These are phyloP conservation scores for Pampusana beccarii DNA, from an alignment of 2,113 vertebrate genomes.

Conservation along the genomic window DNA sequence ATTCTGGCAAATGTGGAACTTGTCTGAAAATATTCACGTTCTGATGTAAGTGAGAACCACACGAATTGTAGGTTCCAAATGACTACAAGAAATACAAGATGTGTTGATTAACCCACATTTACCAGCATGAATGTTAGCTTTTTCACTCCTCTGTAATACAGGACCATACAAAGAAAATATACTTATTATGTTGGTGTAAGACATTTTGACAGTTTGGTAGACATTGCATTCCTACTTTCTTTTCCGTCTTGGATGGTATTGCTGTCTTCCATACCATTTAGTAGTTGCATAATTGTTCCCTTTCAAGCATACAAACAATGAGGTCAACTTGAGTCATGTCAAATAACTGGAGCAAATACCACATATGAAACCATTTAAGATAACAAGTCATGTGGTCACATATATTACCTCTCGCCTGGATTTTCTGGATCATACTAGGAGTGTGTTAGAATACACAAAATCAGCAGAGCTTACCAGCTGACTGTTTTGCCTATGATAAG, in stretches of 20 bases:
- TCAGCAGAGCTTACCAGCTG: neutral
- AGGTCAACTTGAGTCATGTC: conserved; percentile 62
- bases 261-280: conserved; percentile 37
- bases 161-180: neutral
- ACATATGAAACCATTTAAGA: conserved; percentile 72
- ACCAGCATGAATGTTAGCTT: neutral
- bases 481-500: neutral
- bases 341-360: conserved; percentile 48
- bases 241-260: neutral
- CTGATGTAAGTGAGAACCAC: conserved; percentile 66
- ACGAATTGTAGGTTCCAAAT: conserved; percentile 55
- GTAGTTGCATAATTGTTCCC: conserved; percentile 62
- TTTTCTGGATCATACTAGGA: conserved; percentile 49
- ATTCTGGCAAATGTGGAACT: conserved; percentile 43
- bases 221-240: neutral
- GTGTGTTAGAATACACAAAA: conserved; percentile 31
- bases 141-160: neutral
- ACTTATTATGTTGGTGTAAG: neutral
- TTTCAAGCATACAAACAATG: conserved; percentile 56
- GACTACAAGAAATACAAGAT: conserved; percentile 27
- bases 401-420: conserved; percentile 48
- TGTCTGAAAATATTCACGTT: conserved; percentile 59
- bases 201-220: neutral
- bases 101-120: conserved; percentile 46
- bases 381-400: conserved; percentile 51